Evolutionary conservation across 2,888 invertebrate genomes (phyloP), one percentile per base, ranked within the genome.

Genomic region (Pristionchus fissidentatus): DNA sequence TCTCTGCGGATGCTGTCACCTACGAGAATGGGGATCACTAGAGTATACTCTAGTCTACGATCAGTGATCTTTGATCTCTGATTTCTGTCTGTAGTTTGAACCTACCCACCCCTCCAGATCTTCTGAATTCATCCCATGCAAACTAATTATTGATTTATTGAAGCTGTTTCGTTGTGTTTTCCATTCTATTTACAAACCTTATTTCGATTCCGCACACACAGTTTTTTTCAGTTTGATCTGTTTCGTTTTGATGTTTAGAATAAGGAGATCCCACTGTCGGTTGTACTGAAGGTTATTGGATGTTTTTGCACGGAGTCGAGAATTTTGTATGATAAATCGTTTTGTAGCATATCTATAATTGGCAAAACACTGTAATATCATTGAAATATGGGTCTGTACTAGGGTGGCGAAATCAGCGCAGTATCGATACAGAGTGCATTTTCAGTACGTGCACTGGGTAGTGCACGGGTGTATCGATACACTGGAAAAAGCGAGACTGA

Each of bases 1-100:
- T 81, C 66, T 8, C 62, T 1, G 81, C 66, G 8, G 66, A 81
- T 15, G 62, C 81, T 22, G 81, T 81, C 81, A 19, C 26, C 32
- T 81, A 81, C 66, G 46, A 43, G 49, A 81, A 66, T 1, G 81
- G 66, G 22, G 26, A 41, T 41, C 70, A 70, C 70, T 70, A 70
- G 70, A 66, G 57, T 29, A 10, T 26, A 57, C 57, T 26, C 26
- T 57, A 66, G 60, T 32, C 10, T 19, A 15, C 13, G 62, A 66
- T 66, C 66, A 4, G n/a, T 70, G 70, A 43, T 41, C 70, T 70
- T 66, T 66, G 66, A 70, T 70, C 70, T 41, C 19, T 70, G 70
- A 70, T 19, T 26, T 1, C 70, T n/a, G 19, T 10, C 35, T 22
- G 29, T 57, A 62, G 62, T 10, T 10, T 62, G 0, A 62, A 19